Conservation (phyloP, 2,113 vertebrate genomes). For the Dromaius novaehollandiae region DNA sequence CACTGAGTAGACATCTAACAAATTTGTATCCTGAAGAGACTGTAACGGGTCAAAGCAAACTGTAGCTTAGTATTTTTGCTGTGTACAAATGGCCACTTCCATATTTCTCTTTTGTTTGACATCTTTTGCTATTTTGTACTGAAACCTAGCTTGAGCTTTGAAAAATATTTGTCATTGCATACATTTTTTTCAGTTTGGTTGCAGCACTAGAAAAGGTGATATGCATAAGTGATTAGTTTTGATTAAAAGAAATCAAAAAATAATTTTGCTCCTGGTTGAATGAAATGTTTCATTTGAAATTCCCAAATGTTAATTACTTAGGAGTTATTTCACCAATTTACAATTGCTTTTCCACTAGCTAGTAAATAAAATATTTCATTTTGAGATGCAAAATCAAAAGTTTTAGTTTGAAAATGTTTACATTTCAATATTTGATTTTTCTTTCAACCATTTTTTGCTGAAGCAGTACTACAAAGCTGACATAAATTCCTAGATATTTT, state of each 20-base stretch:
- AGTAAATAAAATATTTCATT: not conserved
- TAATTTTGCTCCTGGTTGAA: not conserved
- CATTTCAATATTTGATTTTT: not conserved
- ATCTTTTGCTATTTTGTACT: not conserved
- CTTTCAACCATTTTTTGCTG: not conserved
- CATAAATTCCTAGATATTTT: not conserved
- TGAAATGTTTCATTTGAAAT: not conserved
- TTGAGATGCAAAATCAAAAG: not conserved
- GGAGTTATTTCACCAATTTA: not conserved
- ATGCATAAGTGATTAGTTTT: not conserved
- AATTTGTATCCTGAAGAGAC: not conserved
- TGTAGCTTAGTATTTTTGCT: not conserved
- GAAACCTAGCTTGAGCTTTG: not conserved
- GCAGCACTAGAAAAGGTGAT: not conserved
- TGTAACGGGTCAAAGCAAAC: not conserved
- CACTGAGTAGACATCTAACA: not conserved
- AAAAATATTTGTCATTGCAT: not conserved
- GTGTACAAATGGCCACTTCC: not conserved
- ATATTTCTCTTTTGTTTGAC: not conserved
- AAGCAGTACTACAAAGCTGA: rapidly evolving
- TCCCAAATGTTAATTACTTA: not conserved
- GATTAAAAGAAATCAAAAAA: not conserved
- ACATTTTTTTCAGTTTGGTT: not conserved
- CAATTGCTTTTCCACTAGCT: not conserved
- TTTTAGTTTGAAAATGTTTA: not conserved